phyloP scores from a whole-genome alignment of 1,140 invertebrate genomes.

The Calliopsis andreniformis region DNA sequence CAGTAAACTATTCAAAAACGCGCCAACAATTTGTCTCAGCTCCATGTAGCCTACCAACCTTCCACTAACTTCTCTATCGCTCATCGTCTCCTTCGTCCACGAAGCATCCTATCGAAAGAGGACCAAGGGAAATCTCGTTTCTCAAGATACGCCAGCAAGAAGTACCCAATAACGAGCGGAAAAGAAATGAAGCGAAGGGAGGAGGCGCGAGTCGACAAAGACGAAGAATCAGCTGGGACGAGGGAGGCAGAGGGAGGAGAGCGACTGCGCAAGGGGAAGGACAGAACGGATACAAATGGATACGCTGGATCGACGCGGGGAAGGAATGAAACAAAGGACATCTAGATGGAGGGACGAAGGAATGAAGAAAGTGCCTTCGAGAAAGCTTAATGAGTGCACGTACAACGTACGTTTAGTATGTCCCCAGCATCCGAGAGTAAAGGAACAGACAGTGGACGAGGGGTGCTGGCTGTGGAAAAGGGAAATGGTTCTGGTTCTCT shows the following conservation, averaged over 20 bases:
- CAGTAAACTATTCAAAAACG: no score
- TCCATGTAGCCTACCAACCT: no score
- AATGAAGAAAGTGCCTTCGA: constrained; percentile 14
- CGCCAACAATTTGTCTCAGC: no score
- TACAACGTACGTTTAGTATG: constrained; percentile 69
- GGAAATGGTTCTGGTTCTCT: constrained; percentile 47
- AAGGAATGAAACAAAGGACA: constrained; percentile 30
- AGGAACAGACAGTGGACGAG: constrained; percentile 22
- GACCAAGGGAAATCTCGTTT: not conserved
- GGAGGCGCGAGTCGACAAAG: not conserved
- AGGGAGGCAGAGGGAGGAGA: not conserved
- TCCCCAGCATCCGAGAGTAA: constrained; percentile 61
- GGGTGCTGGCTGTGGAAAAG: not conserved
- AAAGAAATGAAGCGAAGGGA: not conserved
- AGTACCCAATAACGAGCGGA: constrained; percentile 10
- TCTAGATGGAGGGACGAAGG: not conserved
- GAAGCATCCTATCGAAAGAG: not conserved
- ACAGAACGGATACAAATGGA: constrained; percentile 32
- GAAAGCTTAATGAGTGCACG: constrained; percentile 66
- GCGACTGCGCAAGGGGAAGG: not conserved
- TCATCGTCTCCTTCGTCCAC: no score
- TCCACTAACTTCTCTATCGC: no score
- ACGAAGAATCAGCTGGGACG: not conserved
- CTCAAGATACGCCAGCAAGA: constrained; percentile 6
- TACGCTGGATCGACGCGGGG: constrained; percentile 36